phyloP scores from a whole-genome alignment of 2,888 invertebrate genomes.

The Cephalotes varians region DNA sequence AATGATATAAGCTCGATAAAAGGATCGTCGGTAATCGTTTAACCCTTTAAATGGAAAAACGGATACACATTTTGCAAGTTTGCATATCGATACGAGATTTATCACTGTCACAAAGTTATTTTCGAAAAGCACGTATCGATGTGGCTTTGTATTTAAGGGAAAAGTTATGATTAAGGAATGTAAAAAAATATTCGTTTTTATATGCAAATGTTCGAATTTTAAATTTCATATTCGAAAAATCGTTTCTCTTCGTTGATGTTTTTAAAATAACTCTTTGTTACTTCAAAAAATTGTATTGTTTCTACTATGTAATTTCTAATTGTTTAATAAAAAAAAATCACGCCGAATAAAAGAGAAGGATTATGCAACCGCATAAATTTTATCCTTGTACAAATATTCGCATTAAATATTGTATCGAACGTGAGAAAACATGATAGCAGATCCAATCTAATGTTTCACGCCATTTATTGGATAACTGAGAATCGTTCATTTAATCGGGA shows the following conservation, averaged over 20 bases:
- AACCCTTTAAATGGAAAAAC: not conserved
- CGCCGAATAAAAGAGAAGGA: not conserved
- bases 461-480: conserved; percentile 44
- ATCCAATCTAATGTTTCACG: conserved; percentile 30
- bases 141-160: not conserved
- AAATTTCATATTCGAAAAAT: not conserved
- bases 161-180: not conserved
- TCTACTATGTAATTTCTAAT: not conserved
- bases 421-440: conserved; percentile 45
- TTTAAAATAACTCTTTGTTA: not conserved
- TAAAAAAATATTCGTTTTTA: not conserved
- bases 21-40: conserved; percentile 27
- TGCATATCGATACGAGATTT: conserved; percentile 15
- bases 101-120: not conserved
- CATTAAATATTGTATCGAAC: conserved; percentile 20
- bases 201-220: not conserved
- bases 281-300: not conserved
- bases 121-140: not conserved
- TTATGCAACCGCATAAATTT: not conserved
- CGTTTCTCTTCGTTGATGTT: not conserved
- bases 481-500: conserved; percentile 40
- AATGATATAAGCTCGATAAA: conserved; percentile 32
- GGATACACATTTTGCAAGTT: conserved; percentile 1
- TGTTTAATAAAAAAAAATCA: not conserved
- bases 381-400: conserved; percentile 3